phyloP scores from a whole-genome alignment of 1,140 invertebrate genomes.

The Ostrea edulis region DNA sequence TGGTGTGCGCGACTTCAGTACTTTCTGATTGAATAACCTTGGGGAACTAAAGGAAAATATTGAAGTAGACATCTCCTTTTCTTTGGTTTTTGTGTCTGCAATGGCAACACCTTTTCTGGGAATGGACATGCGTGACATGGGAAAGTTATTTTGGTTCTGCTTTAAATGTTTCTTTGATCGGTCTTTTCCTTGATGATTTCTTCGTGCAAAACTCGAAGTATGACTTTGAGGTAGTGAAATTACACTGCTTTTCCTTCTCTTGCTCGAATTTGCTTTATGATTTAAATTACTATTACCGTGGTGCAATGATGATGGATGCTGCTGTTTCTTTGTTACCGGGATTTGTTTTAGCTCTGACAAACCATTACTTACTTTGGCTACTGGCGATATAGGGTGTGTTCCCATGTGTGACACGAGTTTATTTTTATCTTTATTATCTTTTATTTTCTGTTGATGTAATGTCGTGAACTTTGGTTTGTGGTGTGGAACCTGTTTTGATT shows the following conservation, averaged over 20 bases:
- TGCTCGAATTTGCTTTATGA: neutral
- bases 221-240: neutral
- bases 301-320: neutral
- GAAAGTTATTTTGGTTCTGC: neutral
- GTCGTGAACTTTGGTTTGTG: neutral
- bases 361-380: neutral
- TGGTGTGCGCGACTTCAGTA: neutral
- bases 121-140: neutral
- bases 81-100: neutral
- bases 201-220: neutral
- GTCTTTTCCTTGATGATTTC: neutral
- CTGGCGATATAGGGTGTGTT: neutral
- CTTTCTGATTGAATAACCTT: neutral
- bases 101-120: neutral
- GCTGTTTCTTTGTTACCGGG: neutral
- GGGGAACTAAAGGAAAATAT: conserved; percentile 19
- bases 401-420: neutral
- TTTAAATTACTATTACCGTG: neutral
- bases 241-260: neutral
- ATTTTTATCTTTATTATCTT: neutral
- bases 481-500: neutral
- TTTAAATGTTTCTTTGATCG: neutral
- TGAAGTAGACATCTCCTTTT: neutral
- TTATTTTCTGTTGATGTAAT: neutral
- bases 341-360: neutral